Evolutionary conservation across 2,113 vertebrate species (phyloP), one percentile per base, ranked within the genome.

Genomic region (Chrysemys picta): DNA sequence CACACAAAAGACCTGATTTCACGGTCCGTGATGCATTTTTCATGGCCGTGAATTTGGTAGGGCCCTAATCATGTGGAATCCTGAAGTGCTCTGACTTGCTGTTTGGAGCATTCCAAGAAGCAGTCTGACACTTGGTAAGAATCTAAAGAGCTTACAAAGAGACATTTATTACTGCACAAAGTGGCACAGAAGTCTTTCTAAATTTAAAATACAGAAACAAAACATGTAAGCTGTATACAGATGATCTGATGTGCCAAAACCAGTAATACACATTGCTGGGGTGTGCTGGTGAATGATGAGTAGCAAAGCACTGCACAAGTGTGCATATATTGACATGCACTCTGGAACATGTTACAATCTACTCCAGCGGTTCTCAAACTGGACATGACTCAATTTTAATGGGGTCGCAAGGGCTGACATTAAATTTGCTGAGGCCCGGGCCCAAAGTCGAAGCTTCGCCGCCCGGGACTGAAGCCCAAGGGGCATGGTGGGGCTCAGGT

Each of bases 281-380:
- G 38, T n/a, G 25, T 1, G 53, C 10, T 54, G 57, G 50, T 85
- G 3, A 88, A 85, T 79, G 35, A 42, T 22, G n/a, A 38, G n/a
- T 19, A 88, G 53, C 91, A 96, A 84, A 87, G 84, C 92, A 75
- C 59, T 52, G 75, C 56, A 93, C 24, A 89, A 91, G 91, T 82
- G 65, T 93, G 54, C 93, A 49, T 42, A 80, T 42, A 8, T 84
- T 86, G 2, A 49, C 85, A 85, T 89, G 10, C 21, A 75, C 38
- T 3, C 38, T 2, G 72, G 11, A 75, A 42, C n/a, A 42, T n/a
- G 7, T 35, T 8, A 93, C 93, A 93, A 91, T 91, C 95, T 78
- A 91, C 62, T 85, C 86, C 89, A 82, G 56, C 2, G 8, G 25
- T 57, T 57, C 56, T 57, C 56, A 57, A 57, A 57, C 56, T 54